Evolutionary conservation across 2,888 invertebrate genomes (phyloP), one percentile per base, ranked within the genome.

Genomic region (Sipha maydis): DNA sequence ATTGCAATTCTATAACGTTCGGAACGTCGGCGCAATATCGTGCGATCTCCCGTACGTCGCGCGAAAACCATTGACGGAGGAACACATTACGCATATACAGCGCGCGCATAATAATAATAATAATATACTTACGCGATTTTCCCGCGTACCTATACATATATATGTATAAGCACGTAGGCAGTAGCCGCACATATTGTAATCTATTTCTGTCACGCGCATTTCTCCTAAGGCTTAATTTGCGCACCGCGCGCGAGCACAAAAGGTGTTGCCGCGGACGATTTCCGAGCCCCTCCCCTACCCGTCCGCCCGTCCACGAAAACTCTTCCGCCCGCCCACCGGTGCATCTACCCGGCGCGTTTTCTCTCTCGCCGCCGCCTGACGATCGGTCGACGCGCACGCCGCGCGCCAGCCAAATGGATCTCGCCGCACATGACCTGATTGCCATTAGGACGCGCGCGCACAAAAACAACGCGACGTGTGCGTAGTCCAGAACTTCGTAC

Each of bases 341-440:
- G 7, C 38, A 7, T 7, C 9, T 48, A 9, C 9, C 21, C 56
- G 56, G 75, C 38, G 75, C 86, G 88, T 76, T 82, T 88, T 88
- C 80, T 88, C 80, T 88, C 75, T 88, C 61, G 54, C 79, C n/a
- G 54, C 71, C 34, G n/a, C n/a, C 34, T 48, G 73, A 80, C 54
- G 73, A 61, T 61, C 73, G 56, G 86, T 80, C 80, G 73, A 48
- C 82, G 67, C 54, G 73, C 54, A 54, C 82, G 48, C 34, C 80
- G 11, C 41, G 67, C 48, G n/a, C n/a, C n/a, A n/a, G n/a, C n/a
- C n/a, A 67, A 88, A 88, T 88, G 88, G 82, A 82, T 82, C 67
- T 82, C 73, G 48, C 75, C 75, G 75, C 38, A 61, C 38, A 73
- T 56, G 88, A 88, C 88, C 88, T 41, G 79, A 82, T 82, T 88